phyloP scores from a whole-genome alignment of 1,140 invertebrate genomes.

The Chelonus insularis region DNA sequence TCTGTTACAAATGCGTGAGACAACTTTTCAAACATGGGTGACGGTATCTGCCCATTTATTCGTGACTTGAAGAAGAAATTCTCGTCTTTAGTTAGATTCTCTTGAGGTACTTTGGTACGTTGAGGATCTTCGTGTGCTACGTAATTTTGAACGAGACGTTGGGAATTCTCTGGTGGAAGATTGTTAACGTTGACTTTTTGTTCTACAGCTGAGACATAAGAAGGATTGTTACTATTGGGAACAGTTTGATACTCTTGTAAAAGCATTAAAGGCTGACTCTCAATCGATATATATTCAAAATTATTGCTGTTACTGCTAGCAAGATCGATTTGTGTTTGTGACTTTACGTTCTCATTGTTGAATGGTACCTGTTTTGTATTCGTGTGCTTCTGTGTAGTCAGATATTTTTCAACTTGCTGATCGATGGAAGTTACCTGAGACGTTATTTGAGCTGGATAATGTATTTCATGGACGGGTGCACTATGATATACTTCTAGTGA shows the following conservation, averaged over 20 bases:
- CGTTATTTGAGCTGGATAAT: constrained; percentile 42
- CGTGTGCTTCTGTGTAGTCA: constrained; percentile 2
- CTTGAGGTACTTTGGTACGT: neutral
- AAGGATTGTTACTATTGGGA: neutral
- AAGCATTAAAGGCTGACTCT: constrained; percentile 4
- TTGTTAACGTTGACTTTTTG: constrained; percentile 1
- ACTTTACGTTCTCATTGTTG: neutral
- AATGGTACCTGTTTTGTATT: neutral
- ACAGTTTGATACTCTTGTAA: constrained; percentile 18
- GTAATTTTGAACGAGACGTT: constrained; percentile 1
- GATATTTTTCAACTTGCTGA: constrained; percentile 18
- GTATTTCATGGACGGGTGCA: constrained; percentile 48
- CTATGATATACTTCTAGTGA: constrained; percentile 51
- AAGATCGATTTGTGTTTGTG: neutral
- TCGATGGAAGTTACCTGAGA: constrained; percentile 31
- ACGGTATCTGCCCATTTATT: neutral
- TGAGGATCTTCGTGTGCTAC: neutral
- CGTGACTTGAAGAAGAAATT: neutral
- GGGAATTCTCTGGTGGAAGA: constrained; percentile 1
- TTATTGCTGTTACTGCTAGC: neutral
- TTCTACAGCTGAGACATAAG: neutral
- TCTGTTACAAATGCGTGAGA: neutral
- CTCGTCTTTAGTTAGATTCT: neutral
- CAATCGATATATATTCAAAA: constrained; percentile 13
- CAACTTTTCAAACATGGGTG: neutral